Percentiles rank a stretch among this genome's conserved stretches.
Evolutionary conservation across 2,113 vertebrate genomes (phyloP).

Genomic region (Ifrita kowaldi): DNA sequence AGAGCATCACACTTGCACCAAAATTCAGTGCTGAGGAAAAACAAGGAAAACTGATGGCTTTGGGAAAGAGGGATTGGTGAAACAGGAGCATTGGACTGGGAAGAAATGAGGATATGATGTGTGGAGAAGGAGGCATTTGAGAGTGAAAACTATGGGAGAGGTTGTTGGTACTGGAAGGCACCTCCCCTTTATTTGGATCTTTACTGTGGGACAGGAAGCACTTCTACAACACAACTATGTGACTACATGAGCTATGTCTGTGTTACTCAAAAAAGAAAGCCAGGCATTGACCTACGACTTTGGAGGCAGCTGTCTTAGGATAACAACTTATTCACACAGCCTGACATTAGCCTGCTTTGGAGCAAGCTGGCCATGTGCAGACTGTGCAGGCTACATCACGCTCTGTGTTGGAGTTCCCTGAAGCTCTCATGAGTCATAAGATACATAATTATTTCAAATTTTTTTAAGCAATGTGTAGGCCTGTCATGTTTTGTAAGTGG

Average conservation of each 20-base stretch:
- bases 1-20: not conserved
- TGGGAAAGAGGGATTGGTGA: not conserved
- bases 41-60: not conserved
- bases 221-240: not conserved
- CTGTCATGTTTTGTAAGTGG: not conserved
- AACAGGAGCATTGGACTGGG: not conserved
- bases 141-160: not conserved
- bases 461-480: not conserved
- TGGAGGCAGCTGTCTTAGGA: not conserved
- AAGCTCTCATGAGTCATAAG: not conserved
- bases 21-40: not conserved
- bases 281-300: not conserved
- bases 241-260: rapidly evolving
- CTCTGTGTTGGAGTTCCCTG: not conserved
- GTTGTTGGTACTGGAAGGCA: not conserved
- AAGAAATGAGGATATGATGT: not conserved
- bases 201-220: not conserved
- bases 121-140: not conserved
- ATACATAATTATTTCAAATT: not conserved
- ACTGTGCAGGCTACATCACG: rapidly evolving
- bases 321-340: not conserved
- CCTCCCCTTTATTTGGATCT: not conserved
- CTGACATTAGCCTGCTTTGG: not conserved
- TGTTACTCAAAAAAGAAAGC: not conserved
- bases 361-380: not conserved